Conservation (phyloP, 2,888 invertebrate species). For the Helicoverpa assulta region DNA sequence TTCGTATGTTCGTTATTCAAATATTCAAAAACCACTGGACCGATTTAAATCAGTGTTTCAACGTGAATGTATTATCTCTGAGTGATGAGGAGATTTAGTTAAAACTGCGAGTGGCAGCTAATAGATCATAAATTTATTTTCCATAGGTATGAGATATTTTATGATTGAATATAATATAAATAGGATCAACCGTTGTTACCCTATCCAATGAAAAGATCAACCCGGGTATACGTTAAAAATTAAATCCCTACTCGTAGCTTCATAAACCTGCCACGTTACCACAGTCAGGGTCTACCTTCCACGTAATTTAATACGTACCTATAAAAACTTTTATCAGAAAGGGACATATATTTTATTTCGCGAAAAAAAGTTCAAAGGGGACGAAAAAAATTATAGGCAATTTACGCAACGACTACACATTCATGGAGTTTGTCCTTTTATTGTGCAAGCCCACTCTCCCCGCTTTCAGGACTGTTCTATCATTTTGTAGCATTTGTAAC, state of each 20-base stretch:
- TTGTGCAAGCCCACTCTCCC: slow-evolving; percentile 49
- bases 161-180: no score
- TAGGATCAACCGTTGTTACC: not conserved
- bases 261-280: slow-evolving; percentile 43
- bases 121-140: no score
- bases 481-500: slow-evolving; percentile 57
- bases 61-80: no score
- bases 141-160: no score
- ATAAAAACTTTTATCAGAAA: slow-evolving; percentile 43
- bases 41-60: no score
- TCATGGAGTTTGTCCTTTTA: slow-evolving; percentile 57
- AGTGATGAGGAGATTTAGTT: no score
- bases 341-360: slow-evolving; percentile 37
- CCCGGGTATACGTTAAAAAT: slow-evolving; percentile 16
- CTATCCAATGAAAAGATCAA: not conserved
- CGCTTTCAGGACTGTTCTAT: slow-evolving; percentile 56
- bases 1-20: no score
- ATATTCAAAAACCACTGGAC: no score
- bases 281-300: slow-evolving; percentile 22
- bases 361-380: slow-evolving; percentile 24
- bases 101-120: no score
- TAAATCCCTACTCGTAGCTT: slow-evolving; percentile 5
- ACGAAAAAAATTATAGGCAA: slow-evolving; percentile 64
- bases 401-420: slow-evolving; percentile 57
- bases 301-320: slow-evolving; percentile 40